Conservation (phyloP, 2,888 invertebrate species). For the Tetragonula carbonaria region DNA sequence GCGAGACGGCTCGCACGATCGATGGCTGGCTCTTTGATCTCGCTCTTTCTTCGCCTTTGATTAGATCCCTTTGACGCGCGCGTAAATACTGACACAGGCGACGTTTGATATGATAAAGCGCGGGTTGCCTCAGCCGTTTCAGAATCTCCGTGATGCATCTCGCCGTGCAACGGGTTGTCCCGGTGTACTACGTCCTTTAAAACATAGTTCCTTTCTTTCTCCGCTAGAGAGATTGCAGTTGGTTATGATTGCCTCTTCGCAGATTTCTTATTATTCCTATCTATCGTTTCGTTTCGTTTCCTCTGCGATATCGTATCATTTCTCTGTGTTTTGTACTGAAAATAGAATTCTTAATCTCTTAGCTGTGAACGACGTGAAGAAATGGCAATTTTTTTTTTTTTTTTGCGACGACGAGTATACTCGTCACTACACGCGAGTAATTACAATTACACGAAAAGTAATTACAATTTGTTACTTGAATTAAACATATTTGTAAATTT, state of each 20-base stretch:
- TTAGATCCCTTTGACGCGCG: constrained; percentile 51
- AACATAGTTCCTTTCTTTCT: neutral
- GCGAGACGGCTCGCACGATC: neutral
- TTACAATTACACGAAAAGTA: too few relatives aligned
- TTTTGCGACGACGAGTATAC: too few relatives aligned
- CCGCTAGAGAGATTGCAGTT: neutral
- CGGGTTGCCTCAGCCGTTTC: constrained; percentile 20
- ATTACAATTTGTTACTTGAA: too few relatives aligned
- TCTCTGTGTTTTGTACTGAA: neutral
- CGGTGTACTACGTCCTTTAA: neutral
- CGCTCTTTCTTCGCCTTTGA: constrained; percentile 46
- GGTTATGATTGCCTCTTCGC: neutral
- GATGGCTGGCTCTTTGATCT: constrained; percentile 51
- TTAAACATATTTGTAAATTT: too few relatives aligned
- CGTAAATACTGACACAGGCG: constrained; percentile 37
- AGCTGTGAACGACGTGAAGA: too few relatives aligned
- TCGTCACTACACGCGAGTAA: too few relatives aligned
- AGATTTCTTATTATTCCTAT: neutral
- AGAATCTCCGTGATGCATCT: neutral
- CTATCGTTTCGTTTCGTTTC: neutral
- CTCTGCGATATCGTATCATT: neutral
- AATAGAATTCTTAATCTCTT: neutral
- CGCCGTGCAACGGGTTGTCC: neutral
- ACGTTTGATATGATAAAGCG: constrained; percentile 48
- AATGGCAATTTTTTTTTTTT: too few relatives aligned